Base-by-base conservation (phyloP, 2,888 invertebrate species). In the Esperia sulphurella region DNA sequence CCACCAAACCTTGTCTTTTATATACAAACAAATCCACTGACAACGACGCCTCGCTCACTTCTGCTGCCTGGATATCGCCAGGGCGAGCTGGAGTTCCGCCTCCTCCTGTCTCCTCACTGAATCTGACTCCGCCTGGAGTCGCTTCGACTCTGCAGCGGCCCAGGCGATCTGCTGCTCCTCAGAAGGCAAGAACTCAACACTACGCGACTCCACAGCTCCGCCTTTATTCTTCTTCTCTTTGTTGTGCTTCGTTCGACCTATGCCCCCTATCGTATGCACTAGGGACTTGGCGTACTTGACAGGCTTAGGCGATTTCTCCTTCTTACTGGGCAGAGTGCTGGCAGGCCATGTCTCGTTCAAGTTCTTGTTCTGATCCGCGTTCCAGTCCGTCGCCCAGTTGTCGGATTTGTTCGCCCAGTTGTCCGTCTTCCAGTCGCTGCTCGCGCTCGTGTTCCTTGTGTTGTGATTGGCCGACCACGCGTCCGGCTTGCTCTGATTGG, bases 101-200 rank as follows among this genome's bases (percentile, higher is more conserved):
- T 94, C 92, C 68, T 95, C 95, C 53, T 88, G 92, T 46, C 91
- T 81, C 43, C 92, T 82, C 55, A 92, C 81, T 45, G 83, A 90
- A 52, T 91, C 91, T 12, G 92, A 87, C 59, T 92, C 92, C 52
- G 91, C 91, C 70, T 94, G 92, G 37, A 92, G 77, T 30, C 90
- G 83, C 49, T 92, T 75, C 58, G 94, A 94, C 71, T 95, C 94
- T 29, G 91, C 88, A 10, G 93, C 93, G 3, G 94, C 95, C 95
- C 94, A 95, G 13, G 92, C 93, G 71, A 94, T 78, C 78, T 95
- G 94, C 71, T 93, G 91, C 63, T 93, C 93, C 71, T 94, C 94
- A 0, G 89, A 85, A 0, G 91, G 82, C 59, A 85, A 46, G 9
- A 61, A 48, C 55, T 75, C 79, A 1, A 63, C 49, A n/a, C 74